A percentile compares a stretch with the other conserved stretches of the same genome.
Conservation (phyloP, 2,888 invertebrate genomes). For the Graphium colonna region DNA sequence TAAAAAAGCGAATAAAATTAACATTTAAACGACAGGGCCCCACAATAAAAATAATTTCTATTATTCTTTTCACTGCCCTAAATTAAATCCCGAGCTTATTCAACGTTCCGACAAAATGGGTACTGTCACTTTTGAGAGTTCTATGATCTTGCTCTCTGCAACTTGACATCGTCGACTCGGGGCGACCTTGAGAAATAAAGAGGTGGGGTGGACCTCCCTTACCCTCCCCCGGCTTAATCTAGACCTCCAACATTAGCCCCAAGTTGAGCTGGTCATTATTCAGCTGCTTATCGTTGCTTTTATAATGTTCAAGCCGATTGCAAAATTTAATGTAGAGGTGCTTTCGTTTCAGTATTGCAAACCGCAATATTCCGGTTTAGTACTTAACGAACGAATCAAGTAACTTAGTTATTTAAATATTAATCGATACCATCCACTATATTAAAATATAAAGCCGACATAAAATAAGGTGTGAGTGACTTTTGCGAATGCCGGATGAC, state of each 20-base stretch:
- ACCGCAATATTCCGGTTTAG: too few species aligned
- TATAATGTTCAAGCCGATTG: not conserved
- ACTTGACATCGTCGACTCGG: slow-evolving; percentile 31
- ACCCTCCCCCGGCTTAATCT: slow-evolving; percentile 19
- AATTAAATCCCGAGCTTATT: not conserved
- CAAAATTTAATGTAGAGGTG: too few species aligned
- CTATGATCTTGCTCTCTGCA: not conserved
- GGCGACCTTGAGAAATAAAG: slow-evolving; percentile 66
- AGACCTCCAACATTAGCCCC: slow-evolving; percentile 26
- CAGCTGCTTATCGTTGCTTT: slow-evolving; percentile 13
- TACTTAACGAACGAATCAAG: too few species aligned
- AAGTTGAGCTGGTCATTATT: slow-evolving; percentile 17
- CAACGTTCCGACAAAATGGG: not conserved
- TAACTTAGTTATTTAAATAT: too few species aligned
- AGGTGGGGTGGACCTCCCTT: slow-evolving; percentile 49
- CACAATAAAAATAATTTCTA: not conserved
- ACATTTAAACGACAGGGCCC: not conserved
- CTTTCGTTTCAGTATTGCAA: too few species aligned
- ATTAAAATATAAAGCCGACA: too few species aligned
- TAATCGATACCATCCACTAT: too few species aligned
- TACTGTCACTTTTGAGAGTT: not conserved
- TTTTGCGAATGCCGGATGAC: too few species aligned
- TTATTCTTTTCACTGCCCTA: not conserved
- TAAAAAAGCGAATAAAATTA: not conserved
- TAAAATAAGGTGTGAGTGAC: too few species aligned